Percentiles rank a stretch among this genome's conserved stretches.
Conservation (phyloP, 2,797 vertebrate species). For the Onychomys leucogaster region DNA sequence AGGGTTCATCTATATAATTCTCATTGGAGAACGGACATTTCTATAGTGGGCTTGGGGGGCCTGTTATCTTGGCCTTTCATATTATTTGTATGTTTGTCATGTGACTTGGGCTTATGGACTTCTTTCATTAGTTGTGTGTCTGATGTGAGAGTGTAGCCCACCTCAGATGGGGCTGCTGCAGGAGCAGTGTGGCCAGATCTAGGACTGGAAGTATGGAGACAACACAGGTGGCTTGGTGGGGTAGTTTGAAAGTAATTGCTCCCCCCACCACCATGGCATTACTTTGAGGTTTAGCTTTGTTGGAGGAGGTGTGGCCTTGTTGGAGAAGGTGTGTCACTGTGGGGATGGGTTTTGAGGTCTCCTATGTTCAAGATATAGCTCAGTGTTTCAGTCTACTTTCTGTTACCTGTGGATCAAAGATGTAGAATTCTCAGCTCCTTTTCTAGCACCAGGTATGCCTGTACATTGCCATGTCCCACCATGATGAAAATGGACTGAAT, state of each 20-base stretch:
- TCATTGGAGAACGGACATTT: background rate
- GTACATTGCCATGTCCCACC: background rate
- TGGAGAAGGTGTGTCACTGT: background rate
- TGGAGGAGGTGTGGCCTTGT: background rate
- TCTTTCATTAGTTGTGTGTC: background rate
- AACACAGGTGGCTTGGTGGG: background rate
- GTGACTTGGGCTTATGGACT: background rate
- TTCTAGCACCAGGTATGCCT: background rate
- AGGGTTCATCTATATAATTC: background rate
- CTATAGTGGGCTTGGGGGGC: background rate
- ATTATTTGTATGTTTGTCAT: background rate
- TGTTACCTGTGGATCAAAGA: background rate
- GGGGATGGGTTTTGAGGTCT: background rate
- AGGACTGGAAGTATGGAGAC: background rate
- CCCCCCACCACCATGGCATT: background rate
- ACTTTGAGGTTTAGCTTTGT: background rate
- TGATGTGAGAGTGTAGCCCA: background rate
- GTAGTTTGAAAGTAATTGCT: background rate
- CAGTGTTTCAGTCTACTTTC: background rate
- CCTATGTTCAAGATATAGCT: background rate
- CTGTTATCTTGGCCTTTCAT: background rate
- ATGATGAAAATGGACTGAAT: background rate
- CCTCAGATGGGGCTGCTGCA: background rate
- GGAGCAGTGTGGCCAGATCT: background rate
- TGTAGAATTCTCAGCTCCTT: background rate